phyloP scores from a whole-genome alignment of 2,888 invertebrate species.

The Neoscelio sp. region DNA sequence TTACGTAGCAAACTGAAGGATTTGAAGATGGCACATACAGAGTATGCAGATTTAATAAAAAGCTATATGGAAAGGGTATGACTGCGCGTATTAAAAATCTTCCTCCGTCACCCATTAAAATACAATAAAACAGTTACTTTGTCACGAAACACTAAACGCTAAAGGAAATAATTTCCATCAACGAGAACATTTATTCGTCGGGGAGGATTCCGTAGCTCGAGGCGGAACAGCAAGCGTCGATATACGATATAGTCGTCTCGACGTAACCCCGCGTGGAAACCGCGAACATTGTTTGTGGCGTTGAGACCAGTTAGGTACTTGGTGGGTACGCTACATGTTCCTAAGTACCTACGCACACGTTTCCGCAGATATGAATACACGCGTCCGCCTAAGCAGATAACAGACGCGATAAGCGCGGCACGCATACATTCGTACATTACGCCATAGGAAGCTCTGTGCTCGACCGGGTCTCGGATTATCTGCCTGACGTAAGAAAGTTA shows the following conservation, averaged over 20 bases:
- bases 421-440: slow-evolving; percentile 44
- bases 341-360: slow-evolving; percentile 72
- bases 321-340: slow-evolving; percentile 32
- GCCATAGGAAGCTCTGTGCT: slow-evolving; percentile 31
- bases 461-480: slow-evolving; percentile 61
- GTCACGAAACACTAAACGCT: slow-evolving; percentile 21
- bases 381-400: slow-evolving; percentile 55
- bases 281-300: slow-evolving; percentile 72
- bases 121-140: slow-evolving; percentile 47
- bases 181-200: slow-evolving; percentile 36
- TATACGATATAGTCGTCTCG: slow-evolving; percentile 31
- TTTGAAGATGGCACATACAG: too few relatives aligned
- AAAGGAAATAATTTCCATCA: slow-evolving; percentile 34
- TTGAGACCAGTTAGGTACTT: slow-evolving; percentile 64
- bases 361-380: slow-evolving; percentile 62
- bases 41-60: slow-evolving; percentile 47
- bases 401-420: slow-evolving; percentile 51
- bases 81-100: slow-evolving; percentile 31
- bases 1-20: too few relatives aligned
- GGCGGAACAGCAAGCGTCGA: slow-evolving; percentile 24
- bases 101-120: slow-evolving; percentile 21
- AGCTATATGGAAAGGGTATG: not conserved
- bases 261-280: slow-evolving; percentile 47
- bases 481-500: slow-evolving; percentile 77
- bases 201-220: slow-evolving; percentile 5